Percentiles rank a stretch among this genome's conserved stretches.
These are phyloP conservation scores for Cantharis rufa DNA, from an alignment of 2,888 invertebrate species.

Conservation along the genomic window DNA sequence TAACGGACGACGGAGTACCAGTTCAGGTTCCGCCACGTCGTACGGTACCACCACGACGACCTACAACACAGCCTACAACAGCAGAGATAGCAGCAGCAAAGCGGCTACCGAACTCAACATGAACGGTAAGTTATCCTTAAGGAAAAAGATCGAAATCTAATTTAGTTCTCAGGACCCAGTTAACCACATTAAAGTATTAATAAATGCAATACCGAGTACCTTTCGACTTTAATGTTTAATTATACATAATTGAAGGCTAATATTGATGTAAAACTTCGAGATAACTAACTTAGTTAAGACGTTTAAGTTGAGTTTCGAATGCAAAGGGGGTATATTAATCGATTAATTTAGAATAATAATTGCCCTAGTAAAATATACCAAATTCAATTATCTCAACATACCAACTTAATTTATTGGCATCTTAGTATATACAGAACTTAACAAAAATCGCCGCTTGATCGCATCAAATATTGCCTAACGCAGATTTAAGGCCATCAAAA, in stretches of 20 bases:
- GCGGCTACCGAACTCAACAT: conserved; percentile 72
- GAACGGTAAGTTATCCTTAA: conserved; percentile 65
- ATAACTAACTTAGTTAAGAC: background rate
- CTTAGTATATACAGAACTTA: no score
- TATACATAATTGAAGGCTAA: background rate
- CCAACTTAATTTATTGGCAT: background rate
- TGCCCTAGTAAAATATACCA: background rate
- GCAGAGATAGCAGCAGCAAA: conserved; percentile 59
- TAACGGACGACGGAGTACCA: conserved; percentile 65
- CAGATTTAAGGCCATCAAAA: background rate
- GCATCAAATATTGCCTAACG: background rate
- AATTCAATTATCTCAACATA: background rate
- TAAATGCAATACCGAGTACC: background rate
- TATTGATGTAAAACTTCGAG: background rate
- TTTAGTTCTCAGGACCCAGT: background rate
- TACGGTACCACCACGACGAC: conserved; percentile 58
- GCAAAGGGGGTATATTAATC: background rate
- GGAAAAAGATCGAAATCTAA: background rate
- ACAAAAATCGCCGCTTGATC: no score
- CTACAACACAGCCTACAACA: conserved; percentile 50
- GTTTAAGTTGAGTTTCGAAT: background rate
- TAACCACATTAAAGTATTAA: background rate
- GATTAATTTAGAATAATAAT: background rate
- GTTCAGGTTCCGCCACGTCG: conserved; percentile 59
- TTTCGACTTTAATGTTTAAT: background rate